Evolutionary conservation across 1,140 invertebrate genomes (phyloP), one percentile per base, ranked within the genome.

Genomic region (Leptoteleia sp.): DNA sequence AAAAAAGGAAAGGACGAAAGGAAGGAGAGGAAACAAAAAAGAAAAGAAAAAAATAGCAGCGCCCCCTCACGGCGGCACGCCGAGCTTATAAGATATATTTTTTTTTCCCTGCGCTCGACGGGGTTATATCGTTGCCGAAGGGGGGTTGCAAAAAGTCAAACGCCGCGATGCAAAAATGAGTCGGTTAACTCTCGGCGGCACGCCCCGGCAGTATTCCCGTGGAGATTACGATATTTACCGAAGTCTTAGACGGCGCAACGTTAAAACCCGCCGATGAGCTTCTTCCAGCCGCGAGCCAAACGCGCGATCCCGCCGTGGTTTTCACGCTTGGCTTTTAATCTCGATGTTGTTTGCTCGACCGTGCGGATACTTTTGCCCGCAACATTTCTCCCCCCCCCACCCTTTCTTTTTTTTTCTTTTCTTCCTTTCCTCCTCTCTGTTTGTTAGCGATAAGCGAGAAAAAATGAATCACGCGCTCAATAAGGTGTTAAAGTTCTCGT

Each of bases 171-270:
- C 76, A 85, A 83, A 87, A 88, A 89, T 87, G 85, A 88, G 87
- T 84, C 82, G 82, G 86, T 89, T 89, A 88, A 87, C 84, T 88
- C 85, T 87, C 85, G 42, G 47, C 33, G 82, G 73, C 84, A 85
- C 84, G 84, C 64, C 61, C 77, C 78, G 76, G 82, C 84, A 81
- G 80, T 87, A 86, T 79, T 86, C 81, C 73, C 61, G 61, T n/a
- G 48, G 64, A 83, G 79, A 85, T 88, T 85, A 87, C 80, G 83
- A 86, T 86, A 86, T 86, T 88, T 86, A 86, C 86, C 79, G 67
- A 79, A 77, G 71, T 71, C 81, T 85, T 83, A 82, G 75, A 59
- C 59, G 25, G 33, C 16, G 33, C 38, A 40, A 73, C 27, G 62
- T 54, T 72, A 57, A 68, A 72, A 73, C 37, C n/a, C 47, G 55